Percentiles rank a stretch among this genome's conserved stretches.
Evolutionary conservation across 1,140 invertebrate genomes (phyloP).

Genomic region (Ceratosolen solmsi): DNA sequence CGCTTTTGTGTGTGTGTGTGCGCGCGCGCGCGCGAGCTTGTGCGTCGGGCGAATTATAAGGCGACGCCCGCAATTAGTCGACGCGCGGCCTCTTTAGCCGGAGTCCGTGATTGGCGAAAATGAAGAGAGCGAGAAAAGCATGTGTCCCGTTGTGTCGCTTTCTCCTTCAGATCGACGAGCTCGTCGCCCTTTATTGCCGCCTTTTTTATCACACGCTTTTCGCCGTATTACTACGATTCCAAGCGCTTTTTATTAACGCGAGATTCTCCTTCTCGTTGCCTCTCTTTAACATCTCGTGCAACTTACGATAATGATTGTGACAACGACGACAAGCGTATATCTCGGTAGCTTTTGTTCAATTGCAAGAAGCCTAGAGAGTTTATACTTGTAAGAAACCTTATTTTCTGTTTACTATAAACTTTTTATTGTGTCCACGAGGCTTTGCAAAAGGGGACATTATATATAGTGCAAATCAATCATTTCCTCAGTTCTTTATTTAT

Average conservation of each 20-base stretch:
- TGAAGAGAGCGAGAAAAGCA: not conserved
- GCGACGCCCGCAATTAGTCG: conserved; percentile 13
- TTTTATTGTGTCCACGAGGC: no score
- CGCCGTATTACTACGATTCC: not conserved
- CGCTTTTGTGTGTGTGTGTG: not conserved
- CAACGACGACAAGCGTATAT: no score
- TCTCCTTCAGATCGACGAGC: not conserved
- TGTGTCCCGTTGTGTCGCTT: not conserved
- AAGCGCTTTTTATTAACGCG: not conserved
- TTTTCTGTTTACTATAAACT: no score
- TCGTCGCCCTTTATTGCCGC: not conserved
- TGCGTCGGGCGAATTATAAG: not conserved
- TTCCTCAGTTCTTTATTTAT: no score
- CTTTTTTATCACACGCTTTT: not conserved
- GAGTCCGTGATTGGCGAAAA: conserved; percentile 1
- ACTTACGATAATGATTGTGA: not conserved
- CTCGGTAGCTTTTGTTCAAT: no score
- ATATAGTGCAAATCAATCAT: no score
- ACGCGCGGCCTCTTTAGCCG: conserved; percentile 10
- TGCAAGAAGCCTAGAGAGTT: no score
- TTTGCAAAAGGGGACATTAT: no score
- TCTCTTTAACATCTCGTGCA: not conserved
- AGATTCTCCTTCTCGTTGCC: not conserved
- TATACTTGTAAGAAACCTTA: no score
- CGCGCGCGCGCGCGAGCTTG: not conserved